Base-by-base conservation (phyloP, 2,888 invertebrate species). In the Liposcelis brunnea region DNA sequence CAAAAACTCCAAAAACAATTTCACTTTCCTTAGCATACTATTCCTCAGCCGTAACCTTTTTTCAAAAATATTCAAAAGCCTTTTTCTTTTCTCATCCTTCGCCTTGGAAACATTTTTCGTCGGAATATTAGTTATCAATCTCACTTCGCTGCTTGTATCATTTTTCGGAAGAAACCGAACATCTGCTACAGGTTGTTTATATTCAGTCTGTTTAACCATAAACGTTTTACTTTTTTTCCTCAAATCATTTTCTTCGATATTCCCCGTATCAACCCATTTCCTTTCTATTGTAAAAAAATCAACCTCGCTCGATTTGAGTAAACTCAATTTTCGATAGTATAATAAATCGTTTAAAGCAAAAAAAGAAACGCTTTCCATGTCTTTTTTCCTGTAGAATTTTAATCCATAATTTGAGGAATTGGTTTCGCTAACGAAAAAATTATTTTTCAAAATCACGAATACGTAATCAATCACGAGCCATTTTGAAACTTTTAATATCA, bases 151-250 rank as follows among this genome's bases (percentile, higher is more conserved):
- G n/a, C 21, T 40, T n/a, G 4, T 6, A 5, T n/a, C 10, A 40
- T 16, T 18, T 19, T 40, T 40, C n/a, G 40, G 40, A 14, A 40
- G 40, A 40, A 40, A 40, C 16, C 40, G 3, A 18, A 40, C 15
- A 16, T 19, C 16, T 10, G 40, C 40, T 6, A 19, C 11, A 16
- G 40, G 40, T n/a, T 18, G 40, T 18, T 6, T 6, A 11, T 40
- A 40, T n/a, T 14, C 40, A 6, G n/a, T n/a, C 16, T n/a, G 4
- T 21, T 40, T 21, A 19, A 18, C 6, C 19, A 40, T 18, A 11
- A 16, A 19, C 8, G 4, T 26, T 26, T 26, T 26, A 26, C 26
- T 6, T 8, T 26, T 26, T 26, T 26, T 26, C 4, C 8, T 26
- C 5, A 26, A 26, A 8, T 26, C 26, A 4, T 26, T 8, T 26